Evolutionary conservation across 2,797 vertebrate genomes (phyloP).

Genomic region (Alfaro cultratus): DNA sequence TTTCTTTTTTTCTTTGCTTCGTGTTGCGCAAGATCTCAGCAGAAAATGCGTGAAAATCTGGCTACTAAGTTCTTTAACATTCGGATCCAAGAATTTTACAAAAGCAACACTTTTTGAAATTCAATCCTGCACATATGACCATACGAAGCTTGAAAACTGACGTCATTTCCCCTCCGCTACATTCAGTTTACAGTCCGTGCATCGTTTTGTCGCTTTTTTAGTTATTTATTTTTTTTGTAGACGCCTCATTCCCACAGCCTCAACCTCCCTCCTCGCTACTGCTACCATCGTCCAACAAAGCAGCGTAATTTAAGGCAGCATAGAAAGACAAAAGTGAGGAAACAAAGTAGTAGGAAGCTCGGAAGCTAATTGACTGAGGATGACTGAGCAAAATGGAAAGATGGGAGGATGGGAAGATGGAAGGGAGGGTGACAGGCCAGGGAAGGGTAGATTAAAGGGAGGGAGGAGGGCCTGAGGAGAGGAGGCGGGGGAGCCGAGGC

Average conservation of each 20-base stretch:
- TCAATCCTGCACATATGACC: not conserved
- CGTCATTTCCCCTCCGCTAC: not conserved
- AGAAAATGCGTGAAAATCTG: not conserved
- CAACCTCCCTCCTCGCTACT: slow-evolving; percentile 51
- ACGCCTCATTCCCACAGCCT: slow-evolving; percentile 71
- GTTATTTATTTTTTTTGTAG: not conserved
- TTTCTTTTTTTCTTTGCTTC: not conserved
- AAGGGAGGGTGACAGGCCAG: slow-evolving; percentile 54
- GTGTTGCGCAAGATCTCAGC: not conserved
- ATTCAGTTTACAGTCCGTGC: not conserved
- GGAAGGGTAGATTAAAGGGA: slow-evolving; percentile 73
- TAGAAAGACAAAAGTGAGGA: slow-evolving; percentile 42
- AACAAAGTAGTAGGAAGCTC: slow-evolving; percentile 40
- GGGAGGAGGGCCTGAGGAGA: slow-evolving; percentile 65
- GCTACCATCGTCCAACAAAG: slow-evolving; percentile 65
- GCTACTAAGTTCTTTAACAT: not conserved
- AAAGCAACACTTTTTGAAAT: not conserved
- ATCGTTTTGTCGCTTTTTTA: not conserved
- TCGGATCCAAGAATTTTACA: not conserved
- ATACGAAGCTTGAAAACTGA: not conserved
- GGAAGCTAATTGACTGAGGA: slow-evolving; percentile 75
- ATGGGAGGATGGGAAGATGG: slow-evolving; percentile 35
- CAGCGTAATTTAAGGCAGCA: slow-evolving; percentile 73
- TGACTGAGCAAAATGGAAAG: slow-evolving; percentile 69
- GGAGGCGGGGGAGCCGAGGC: slow-evolving; percentile 77